Percentiles rank a stretch among this genome's conserved stretches.
These are phyloP conservation scores for Ctenosaura bakeri DNA, from an alignment of 2,797 vertebrate species.

Conservation along the genomic window DNA sequence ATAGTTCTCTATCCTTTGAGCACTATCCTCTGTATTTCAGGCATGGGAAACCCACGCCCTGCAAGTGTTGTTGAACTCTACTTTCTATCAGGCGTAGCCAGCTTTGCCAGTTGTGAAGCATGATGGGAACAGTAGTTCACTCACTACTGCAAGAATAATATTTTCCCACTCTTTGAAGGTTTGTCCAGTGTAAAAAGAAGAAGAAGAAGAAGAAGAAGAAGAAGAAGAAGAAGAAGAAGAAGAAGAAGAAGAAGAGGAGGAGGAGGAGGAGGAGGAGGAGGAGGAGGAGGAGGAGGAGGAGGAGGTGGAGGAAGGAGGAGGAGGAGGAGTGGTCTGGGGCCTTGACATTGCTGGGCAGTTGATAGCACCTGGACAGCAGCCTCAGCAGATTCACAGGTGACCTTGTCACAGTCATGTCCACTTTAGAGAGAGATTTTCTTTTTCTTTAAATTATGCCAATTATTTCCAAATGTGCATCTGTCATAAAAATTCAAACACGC, in stretches of 20 bases:
- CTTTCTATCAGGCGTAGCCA: no score
- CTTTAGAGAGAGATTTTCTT: background rate
- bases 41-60: background rate
- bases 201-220: background rate
- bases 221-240: no score
- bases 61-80: background rate
- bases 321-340: background rate
- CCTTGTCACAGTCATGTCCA: background rate
- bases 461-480: background rate
- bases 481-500: background rate
- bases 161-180: background rate
- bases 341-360: background rate
- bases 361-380: background rate
- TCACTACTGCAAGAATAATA: background rate
- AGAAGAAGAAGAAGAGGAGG: background rate
- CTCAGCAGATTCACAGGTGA: background rate
- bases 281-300: no score
- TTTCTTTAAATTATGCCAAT: background rate
- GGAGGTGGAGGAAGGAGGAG: no score
- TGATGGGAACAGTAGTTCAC: background rate
- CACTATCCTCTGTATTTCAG: background rate
- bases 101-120: background rate
- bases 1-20: background rate
- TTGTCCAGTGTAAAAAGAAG: background rate
- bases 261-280: no score